Conservation (phyloP, 2,888 invertebrate genomes). For the Polymixis lichenea region DNA sequence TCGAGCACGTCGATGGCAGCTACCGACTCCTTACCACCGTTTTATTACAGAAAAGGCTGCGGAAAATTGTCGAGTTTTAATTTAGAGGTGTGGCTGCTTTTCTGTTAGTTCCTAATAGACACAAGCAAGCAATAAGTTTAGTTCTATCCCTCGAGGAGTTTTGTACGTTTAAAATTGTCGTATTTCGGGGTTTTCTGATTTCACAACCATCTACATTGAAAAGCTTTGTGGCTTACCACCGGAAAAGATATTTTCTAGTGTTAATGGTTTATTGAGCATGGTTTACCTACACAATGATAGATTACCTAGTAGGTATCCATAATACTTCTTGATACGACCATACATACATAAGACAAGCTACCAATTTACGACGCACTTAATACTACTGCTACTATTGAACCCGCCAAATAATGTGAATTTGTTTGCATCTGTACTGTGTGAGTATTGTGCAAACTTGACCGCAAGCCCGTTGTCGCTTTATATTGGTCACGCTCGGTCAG, state of each 20-base stretch:
- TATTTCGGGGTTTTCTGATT: not conserved
- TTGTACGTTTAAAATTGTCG: not conserved
- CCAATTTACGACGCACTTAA: constrained; percentile 26
- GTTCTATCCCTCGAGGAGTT: not conserved
- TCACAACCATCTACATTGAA: not conserved
- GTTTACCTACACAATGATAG: not conserved
- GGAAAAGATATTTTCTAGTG: not conserved
- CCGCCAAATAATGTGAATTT: constrained; percentile 25
- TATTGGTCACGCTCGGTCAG: constrained; percentile 45
- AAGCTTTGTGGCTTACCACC: not conserved
- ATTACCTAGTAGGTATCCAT: not conserved
- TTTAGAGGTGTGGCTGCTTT: constrained; percentile 2
- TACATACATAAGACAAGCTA: not conserved
- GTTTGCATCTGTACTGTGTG: constrained; percentile 7
- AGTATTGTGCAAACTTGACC: constrained; percentile 42
- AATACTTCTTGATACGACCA: not conserved
- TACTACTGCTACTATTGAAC: constrained; percentile 6
- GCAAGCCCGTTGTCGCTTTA: constrained; percentile 38
- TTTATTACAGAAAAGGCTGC: constrained; percentile 49
- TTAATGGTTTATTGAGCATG: not conserved
- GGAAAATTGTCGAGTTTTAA: constrained; percentile 27
- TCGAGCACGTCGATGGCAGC: constrained; percentile 62
- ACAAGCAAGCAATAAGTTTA: not conserved
- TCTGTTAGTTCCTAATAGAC: not conserved
- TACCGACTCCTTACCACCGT: constrained; percentile 47